Percentiles rank a stretch among this genome's conserved stretches.
Evolutionary conservation across 2,113 vertebrate genomes (phyloP).

Genomic region (Cygnus atratus): DNA sequence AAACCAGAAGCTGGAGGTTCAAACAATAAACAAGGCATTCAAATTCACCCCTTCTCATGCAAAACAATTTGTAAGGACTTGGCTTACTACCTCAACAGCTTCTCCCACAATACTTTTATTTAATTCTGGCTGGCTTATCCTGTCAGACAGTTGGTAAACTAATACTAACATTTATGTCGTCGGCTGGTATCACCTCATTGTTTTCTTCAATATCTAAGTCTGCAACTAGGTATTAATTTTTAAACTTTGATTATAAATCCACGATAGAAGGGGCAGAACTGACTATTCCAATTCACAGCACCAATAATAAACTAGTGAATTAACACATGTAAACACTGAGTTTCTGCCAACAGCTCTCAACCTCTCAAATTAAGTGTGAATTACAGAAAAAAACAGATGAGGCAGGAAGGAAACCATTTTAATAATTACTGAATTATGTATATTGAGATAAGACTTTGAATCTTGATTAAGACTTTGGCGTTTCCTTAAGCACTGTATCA

Average conservation of each 20-base stretch:
- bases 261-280: background rate
- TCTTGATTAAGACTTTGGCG: constrained; percentile 4
- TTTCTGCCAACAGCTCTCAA: constrained; percentile 30
- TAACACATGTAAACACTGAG: background rate
- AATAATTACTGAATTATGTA: constrained; percentile 30
- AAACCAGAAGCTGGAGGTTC: background rate
- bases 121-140: background rate
- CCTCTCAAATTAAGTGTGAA: background rate
- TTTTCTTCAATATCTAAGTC: background rate
- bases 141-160: background rate
- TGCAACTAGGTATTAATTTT: background rate
- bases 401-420: constrained; percentile 35
- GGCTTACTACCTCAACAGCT: background rate
- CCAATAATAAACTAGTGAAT: constrained; percentile 20
- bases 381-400: constrained; percentile 40
- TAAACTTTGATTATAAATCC: background rate
- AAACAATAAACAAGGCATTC: background rate
- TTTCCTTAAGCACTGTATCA: background rate
- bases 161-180: background rate
- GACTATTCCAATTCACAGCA: background rate
- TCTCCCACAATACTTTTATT: background rate
- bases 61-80: background rate
- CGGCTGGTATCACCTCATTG: background rate
- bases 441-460: constrained; percentile 1
- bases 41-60: background rate